phyloP scores from a whole-genome alignment of 2,888 invertebrate species.

The Drosophila dives region DNA sequence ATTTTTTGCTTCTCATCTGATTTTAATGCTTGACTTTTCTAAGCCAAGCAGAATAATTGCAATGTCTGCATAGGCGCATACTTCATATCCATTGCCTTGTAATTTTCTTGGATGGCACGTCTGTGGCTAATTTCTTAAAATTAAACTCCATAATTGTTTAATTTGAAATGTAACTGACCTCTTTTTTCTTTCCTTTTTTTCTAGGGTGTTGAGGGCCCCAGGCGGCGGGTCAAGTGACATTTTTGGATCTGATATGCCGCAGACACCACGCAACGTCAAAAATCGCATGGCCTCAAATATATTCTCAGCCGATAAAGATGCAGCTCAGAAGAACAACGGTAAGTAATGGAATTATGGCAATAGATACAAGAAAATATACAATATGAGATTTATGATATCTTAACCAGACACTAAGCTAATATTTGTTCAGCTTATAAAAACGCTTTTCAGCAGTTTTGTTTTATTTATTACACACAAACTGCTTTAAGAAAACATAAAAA shows the following conservation, averaged over 20 bases:
- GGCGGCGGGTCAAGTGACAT: slow-evolving; percentile 88
- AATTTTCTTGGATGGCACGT: slow-evolving; percentile 13
- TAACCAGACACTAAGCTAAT: slow-evolving; percentile 1
- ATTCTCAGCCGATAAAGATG: slow-evolving; percentile 84
- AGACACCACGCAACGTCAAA: slow-evolving; percentile 84
- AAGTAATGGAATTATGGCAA: slow-evolving; percentile 47
- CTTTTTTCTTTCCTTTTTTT: slow-evolving; percentile 61
- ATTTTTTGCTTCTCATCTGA: slow-evolving; percentile 19
- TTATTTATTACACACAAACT: slow-evolving; percentile 17
- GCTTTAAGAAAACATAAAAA: not conserved
- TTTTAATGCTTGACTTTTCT: slow-evolving; percentile 17
- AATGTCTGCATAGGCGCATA: slow-evolving; percentile 51
- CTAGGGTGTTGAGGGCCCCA: slow-evolving; percentile 88
- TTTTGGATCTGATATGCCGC: slow-evolving; percentile 84
- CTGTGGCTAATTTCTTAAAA: slow-evolving; percentile 11
- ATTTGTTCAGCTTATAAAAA: slow-evolving; percentile 8
- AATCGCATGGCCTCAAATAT: slow-evolving; percentile 85
- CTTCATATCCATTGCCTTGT: slow-evolving; percentile 50
- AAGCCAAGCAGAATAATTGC: slow-evolving; percentile 18
- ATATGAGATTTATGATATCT: not conserved
- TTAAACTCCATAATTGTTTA: slow-evolving; percentile 14
- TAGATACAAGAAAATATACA: not conserved
- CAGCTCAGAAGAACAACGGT: slow-evolving; percentile 83
- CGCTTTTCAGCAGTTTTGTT: slow-evolving; percentile 23
- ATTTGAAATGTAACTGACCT: slow-evolving; percentile 8